Base-by-base conservation (phyloP, 2,113 vertebrate genomes). In the Phasianus colchicus region DNA sequence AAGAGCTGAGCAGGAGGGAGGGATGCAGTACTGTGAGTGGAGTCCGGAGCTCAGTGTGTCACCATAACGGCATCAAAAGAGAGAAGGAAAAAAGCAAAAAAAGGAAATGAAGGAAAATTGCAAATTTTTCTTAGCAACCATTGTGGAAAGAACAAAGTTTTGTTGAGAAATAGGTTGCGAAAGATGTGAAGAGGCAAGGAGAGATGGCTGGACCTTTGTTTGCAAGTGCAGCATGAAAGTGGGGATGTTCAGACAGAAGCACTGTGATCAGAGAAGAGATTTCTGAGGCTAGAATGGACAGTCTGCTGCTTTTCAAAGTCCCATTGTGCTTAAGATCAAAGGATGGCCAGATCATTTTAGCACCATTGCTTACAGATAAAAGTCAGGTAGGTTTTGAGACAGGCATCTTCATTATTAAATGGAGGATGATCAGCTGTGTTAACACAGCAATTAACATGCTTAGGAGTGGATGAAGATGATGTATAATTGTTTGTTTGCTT, bases 181-280 rank as follows among this genome's bases (percentile, higher is more conserved):
- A 88, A 89, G 71, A 82, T 52, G 43, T 64, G 76, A 87, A 76
- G 61, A 80, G 40, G 34, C 0, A 0, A 89, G 42, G 50, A 79
- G 93, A 80, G 83, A 57, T 91, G 36, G 47, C 48, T 90, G 34
- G 78, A 96, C 82, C 69, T 89, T 76, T 94, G 77, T 96, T 93
- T 95, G 82, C 61, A 88, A 93, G 45, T 48, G 57, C 64, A 89
- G 32, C 50, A 57, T 83, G 45, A 70, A 91, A 89, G 91, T 30
- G 25, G 25, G 9, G 57, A 4, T 89, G 75, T 67, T 89, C 82
- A 74, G 75, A 83, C 57, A 89, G 82, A 83, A 95, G 86, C 24
- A 16, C 25, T 77, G 55, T 88, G 79, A 89, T 91, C 82, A 93
- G 79, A 93, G 94, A 88, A 40, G 47, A 76, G 50, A 81, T 72